phyloP scores from a whole-genome alignment of 2,113 vertebrate genomes.

The Clarias batrachus region DNA sequence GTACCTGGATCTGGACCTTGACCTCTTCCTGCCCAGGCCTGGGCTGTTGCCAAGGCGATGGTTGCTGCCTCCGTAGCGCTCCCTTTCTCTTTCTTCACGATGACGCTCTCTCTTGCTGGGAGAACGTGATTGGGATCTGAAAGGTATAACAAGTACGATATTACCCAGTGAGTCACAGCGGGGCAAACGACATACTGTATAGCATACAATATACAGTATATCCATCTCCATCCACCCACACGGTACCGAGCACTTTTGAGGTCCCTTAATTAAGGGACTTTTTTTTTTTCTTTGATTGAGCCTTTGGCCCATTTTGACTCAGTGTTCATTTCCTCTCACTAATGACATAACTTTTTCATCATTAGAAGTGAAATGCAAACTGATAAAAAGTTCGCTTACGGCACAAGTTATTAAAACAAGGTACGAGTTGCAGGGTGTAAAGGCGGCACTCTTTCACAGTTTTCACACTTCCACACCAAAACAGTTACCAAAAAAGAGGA shows the following conservation, averaged over 20 bases:
- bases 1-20: conserved; percentile 81
- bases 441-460: no score
- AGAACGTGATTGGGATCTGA: conserved; percentile 86
- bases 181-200: neutral
- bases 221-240: neutral
- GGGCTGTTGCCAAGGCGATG: conserved; percentile 84
- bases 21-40: conserved; percentile 75
- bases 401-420: neutral
- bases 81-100: conserved; percentile 76
- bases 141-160: conserved; percentile 11
- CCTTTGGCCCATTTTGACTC: neutral
- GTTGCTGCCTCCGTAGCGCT: conserved; percentile 71
- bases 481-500: neutral
- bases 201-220: neutral
- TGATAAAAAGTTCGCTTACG: neutral
- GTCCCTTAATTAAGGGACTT: neutral
- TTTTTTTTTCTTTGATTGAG: neutral
- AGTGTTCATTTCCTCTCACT: neutral
- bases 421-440: neutral
- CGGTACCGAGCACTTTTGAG: neutral
- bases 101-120: conserved; percentile 81
- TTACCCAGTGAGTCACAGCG: neutral
- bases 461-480: neutral
- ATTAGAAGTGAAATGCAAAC: neutral
- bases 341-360: neutral